Percentiles rank a stretch among this genome's conserved stretches.
Evolutionary conservation across 1,140 invertebrate species (phyloP).

Genomic region (Bombus terrestris): DNA sequence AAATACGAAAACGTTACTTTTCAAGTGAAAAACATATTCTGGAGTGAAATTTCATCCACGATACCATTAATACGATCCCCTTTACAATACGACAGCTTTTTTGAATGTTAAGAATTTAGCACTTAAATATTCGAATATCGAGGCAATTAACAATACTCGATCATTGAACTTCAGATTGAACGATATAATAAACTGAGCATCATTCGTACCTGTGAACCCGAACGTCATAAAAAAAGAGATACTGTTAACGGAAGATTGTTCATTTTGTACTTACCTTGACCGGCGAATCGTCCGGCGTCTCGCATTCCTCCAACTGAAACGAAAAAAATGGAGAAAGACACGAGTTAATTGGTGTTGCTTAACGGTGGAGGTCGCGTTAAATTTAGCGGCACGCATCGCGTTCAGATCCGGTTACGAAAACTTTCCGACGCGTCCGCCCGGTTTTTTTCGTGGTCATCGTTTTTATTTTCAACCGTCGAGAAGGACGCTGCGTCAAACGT

Average conservation of each 20-base stretch:
- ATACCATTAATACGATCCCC: too few relatives aligned
- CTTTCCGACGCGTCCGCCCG: background rate
- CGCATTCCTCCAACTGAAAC: conserved; percentile 55
- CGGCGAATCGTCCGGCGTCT: conserved; percentile 29
- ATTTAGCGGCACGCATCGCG: conserved; percentile 10
- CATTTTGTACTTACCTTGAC: conserved; percentile 37
- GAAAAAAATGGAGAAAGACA: conserved; percentile 9
- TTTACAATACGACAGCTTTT: too few relatives aligned
- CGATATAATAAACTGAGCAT: background rate
- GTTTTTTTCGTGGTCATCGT: conserved; percentile 5
- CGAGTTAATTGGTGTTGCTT: conserved; percentile 8
- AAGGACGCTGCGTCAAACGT: background rate
- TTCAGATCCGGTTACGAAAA: conserved; percentile 34
- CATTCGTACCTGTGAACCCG: background rate
- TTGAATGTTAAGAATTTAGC: too few relatives aligned
- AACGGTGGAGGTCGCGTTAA: background rate
- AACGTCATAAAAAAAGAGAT: background rate
- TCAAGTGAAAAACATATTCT: too few relatives aligned
- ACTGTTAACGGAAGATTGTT: background rate
- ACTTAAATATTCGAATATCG: too few relatives aligned
- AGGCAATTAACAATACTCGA: too few relatives aligned
- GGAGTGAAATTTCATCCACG: too few relatives aligned
- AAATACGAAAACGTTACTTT: too few relatives aligned
- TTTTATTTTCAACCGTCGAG: conserved; percentile 12
- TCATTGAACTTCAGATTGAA: too few relatives aligned